Percentiles rank a stretch among this genome's conserved stretches.
Conservation (phyloP, 2,113 vertebrate genomes). For the Eleginops maclovinus region DNA sequence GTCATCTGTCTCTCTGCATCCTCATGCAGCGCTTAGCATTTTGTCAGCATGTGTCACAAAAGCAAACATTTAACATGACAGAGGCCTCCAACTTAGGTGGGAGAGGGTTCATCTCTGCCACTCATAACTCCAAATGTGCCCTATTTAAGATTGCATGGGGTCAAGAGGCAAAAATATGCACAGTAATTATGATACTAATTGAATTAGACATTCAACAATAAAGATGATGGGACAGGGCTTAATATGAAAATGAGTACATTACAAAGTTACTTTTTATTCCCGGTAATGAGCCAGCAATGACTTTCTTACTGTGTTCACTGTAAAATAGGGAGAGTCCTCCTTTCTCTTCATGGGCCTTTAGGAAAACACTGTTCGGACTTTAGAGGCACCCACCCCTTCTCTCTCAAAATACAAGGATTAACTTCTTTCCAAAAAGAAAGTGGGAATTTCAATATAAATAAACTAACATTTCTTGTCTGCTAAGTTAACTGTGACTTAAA, state of each 20-base stretch:
- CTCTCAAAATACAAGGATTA: constrained; percentile 66
- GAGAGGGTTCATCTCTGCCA: constrained; percentile 67
- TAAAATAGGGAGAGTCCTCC: constrained; percentile 39
- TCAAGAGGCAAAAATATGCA: constrained; percentile 35
- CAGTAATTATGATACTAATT: constrained; percentile 38
- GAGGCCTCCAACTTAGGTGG: constrained; percentile 59
- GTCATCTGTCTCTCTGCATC: constrained; percentile 65
- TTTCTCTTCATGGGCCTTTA: constrained; percentile 28
- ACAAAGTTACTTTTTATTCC: constrained; percentile 7
- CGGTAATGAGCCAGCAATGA: neutral
- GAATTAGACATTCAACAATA: constrained; percentile 34
- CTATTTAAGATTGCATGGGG: constrained; percentile 31
- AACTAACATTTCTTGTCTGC: constrained; percentile 37
- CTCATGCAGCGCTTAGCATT: constrained; percentile 49
- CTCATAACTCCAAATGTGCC: constrained; percentile 53
- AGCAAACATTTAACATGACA: constrained; percentile 74
- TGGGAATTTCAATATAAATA: constrained; percentile 46
- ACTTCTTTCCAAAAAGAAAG: constrained; percentile 18
- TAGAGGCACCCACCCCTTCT: constrained; percentile 39
- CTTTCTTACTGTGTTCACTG: neutral
- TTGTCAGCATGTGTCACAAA: constrained; percentile 73
- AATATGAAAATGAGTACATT: neutral
- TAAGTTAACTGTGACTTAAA: constrained; percentile 33
- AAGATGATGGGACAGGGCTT: constrained; percentile 18
- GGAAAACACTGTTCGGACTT: constrained; percentile 39